phyloP scores from a whole-genome alignment of 1,140 invertebrate species.

The Halyomorpha halys region DNA sequence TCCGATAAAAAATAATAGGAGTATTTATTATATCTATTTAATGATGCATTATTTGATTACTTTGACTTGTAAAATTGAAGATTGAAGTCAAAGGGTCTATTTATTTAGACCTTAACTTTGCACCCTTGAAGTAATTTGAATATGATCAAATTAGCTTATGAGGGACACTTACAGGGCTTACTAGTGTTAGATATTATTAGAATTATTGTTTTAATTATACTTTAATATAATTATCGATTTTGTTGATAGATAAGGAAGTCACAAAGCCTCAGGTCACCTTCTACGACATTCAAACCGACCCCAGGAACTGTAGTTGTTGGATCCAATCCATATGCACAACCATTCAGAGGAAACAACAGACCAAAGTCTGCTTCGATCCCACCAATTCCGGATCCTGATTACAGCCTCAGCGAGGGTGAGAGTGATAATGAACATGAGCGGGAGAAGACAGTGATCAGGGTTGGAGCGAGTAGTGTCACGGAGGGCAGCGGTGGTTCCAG shows the following conservation, averaged over 20 bases:
- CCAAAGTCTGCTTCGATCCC: constrained; percentile 39
- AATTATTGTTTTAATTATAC: too few species aligned
- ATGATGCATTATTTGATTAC: too few species aligned
- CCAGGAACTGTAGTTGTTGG: neutral
- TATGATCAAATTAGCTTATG: too few species aligned
- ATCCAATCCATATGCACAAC: constrained; percentile 30
- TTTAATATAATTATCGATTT: too few species aligned
- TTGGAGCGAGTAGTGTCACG: constrained; percentile 18
- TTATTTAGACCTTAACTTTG: too few species aligned
- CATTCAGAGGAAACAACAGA: constrained; percentile 26
- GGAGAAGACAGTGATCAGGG: constrained; percentile 36
- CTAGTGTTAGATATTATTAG: too few species aligned
- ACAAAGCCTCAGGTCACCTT: constrained; percentile 47
- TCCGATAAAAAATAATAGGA: too few species aligned
- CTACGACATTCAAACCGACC: constrained; percentile 37
- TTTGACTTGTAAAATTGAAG: too few species aligned
- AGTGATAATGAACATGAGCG: constrained; percentile 45
- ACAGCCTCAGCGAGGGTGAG: constrained; percentile 68
- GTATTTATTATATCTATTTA: too few species aligned
- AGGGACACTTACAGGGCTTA: too few species aligned
- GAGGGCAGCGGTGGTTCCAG: constrained; percentile 32
- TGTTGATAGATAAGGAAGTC: constrained; percentile 56
- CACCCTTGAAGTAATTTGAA: too few species aligned
- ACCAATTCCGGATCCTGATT: constrained; percentile 80
- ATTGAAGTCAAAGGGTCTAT: too few species aligned